Evolutionary conservation across 2,797 vertebrate genomes (phyloP), one percentile per base, ranked within the genome.

Genomic region (Alosa sapidissima): DNA sequence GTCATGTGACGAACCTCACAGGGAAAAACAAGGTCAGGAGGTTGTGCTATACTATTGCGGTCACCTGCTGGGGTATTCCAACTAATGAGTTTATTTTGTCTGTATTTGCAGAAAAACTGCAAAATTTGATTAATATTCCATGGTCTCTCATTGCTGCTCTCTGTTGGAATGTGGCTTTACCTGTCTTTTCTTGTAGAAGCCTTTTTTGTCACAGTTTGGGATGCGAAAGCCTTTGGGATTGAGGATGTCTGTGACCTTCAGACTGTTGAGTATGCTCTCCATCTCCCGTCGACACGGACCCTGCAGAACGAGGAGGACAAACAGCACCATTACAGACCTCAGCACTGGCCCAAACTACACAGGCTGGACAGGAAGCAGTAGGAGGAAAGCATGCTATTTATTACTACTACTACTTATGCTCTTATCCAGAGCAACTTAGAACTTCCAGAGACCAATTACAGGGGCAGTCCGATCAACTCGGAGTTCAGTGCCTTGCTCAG

Each of bases 121-220:
- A 52, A 13, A 13, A 52, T 13, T 52, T 21, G 19, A 55, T 55
- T 55, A 4, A 19, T 3, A 4, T 55, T 0, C 6, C 54, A 55
- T 21, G 16, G 54, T 62, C n/a, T 24, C 21, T 62, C 58, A 19
- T 19, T 21, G 54, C 54, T 5, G 52, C 3, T 58, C 19, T 21
- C 33, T n/a, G 0, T 41, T 14, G 11, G 11, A 52, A 52, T 52
- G 51, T 14, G 14, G 11, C n/a, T 93, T 94, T 91, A 98, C 98
- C 96, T 99, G 98, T 87, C 97, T 99, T 93, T 97, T 99, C 96
- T 98, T 99, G 92, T 99, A 99, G 93, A 98, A 99, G 0, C 98
- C 98, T 89, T 97, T 99, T 93, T 96, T 97, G 94, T 99, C 98
- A 91, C 98, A 99, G 94, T 99, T 99, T 88, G 98, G 98, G 92